phyloP scores from a whole-genome alignment of 2,888 invertebrate genomes.

The Lordiphosa fenestrarum region DNA sequence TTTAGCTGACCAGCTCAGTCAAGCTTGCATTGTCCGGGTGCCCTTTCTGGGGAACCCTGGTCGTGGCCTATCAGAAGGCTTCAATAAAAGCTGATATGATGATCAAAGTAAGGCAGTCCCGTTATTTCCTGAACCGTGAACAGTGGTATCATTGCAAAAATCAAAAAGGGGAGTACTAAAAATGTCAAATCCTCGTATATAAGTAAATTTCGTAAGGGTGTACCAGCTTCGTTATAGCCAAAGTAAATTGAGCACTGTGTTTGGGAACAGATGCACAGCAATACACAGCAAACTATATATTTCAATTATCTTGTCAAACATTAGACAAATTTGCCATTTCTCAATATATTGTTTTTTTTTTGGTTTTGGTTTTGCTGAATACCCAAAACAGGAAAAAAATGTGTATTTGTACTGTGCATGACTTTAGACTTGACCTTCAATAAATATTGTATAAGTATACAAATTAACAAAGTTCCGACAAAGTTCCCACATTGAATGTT shows the following conservation, averaged over 20 bases:
- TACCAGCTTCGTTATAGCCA: background rate
- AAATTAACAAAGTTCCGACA: conserved; percentile 1
- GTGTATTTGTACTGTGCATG: conserved; percentile 2
- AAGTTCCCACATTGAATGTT: conserved; percentile 4
- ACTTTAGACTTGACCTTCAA: conserved; percentile 19
- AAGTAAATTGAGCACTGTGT: too few relatives aligned
- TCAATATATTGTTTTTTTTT: background rate
- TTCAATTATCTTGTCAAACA: background rate
- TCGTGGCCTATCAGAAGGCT: too few relatives aligned
- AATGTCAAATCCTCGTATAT: too few relatives aligned
- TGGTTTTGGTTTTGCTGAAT: background rate
- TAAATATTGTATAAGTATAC: conserved; percentile 6
- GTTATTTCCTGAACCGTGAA: too few relatives aligned
- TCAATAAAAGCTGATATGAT: too few relatives aligned
- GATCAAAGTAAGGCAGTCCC: too few relatives aligned
- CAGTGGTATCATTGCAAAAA: too few relatives aligned
- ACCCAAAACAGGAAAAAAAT: background rate
- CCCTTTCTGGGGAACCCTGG: too few relatives aligned
- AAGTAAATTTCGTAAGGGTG: too few relatives aligned
- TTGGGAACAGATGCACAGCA: background rate
- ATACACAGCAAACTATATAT: background rate
- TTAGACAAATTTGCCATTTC: conserved; percentile 1
- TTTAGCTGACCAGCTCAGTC: too few relatives aligned
- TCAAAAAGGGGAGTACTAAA: too few relatives aligned
- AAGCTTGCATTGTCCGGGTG: too few relatives aligned